These are phyloP conservation scores for Trachymyrmex cornetzi DNA, from an alignment of 1,140 invertebrate species.

Conservation along the genomic window DNA sequence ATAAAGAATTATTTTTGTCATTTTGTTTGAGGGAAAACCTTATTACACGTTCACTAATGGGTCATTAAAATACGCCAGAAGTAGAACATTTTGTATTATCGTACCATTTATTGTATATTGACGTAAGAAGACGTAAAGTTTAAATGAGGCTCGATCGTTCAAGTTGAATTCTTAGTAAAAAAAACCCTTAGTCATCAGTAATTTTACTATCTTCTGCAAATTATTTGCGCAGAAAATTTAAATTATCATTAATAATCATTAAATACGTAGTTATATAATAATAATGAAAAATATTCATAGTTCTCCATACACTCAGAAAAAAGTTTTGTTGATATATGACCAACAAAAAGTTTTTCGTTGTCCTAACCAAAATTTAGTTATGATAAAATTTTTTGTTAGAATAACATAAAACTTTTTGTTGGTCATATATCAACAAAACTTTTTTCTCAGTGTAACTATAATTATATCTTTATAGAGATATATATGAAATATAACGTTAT, in stretches of 20 bases:
- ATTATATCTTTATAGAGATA: neutral
- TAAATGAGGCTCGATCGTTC: neutral
- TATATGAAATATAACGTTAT: neutral
- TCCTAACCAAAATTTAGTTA: too few relatives aligned
- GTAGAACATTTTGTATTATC: neutral
- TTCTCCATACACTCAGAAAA: too few relatives aligned
- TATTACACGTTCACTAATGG: neutral
- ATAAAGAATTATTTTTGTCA: neutral
- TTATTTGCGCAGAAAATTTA: neutral
- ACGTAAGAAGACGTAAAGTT: neutral
- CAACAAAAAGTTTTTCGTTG: too few relatives aligned
- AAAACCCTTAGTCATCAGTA: neutral
- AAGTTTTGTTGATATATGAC: too few relatives aligned
- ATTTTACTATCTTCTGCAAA: neutral
- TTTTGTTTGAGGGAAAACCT: constrained; percentile 5
- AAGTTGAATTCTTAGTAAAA: neutral
- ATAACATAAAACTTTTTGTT: too few relatives aligned
- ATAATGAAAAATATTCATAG: too few relatives aligned
- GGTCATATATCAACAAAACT: too few relatives aligned
- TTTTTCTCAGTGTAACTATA: too few relatives aligned
- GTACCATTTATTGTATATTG: constrained; percentile 1
- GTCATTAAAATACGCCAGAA: neutral
- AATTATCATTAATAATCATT: too few relatives aligned
- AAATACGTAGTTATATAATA: too few relatives aligned
- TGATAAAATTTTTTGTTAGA: too few relatives aligned